phyloP scores from a whole-genome alignment of 2,113 vertebrate species.

The Psephotus haematonotus region DNA sequence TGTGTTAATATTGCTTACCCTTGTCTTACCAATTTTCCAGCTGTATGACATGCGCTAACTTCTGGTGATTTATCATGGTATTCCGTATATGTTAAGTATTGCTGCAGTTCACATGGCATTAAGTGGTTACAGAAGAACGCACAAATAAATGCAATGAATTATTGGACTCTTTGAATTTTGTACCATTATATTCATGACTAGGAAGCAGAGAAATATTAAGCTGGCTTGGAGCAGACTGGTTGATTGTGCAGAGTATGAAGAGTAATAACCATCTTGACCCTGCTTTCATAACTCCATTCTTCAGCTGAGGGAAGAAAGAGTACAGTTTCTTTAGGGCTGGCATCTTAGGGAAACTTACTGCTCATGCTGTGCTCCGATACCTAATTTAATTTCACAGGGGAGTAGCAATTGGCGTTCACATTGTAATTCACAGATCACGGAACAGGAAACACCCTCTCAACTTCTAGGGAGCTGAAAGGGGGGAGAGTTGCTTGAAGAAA shows the following conservation, averaged over 20 bases:
- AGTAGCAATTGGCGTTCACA: not conserved
- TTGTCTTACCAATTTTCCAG: slow-evolving; percentile 30
- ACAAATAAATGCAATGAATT: slow-evolving; percentile 9
- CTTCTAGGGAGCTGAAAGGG: slow-evolving; percentile 1
- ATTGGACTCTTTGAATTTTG: not conserved
- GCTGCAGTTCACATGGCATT: slow-evolving; percentile 25
- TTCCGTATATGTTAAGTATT: not conserved
- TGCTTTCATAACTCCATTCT: slow-evolving; percentile 34
- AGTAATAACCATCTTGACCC: slow-evolving; percentile 34
- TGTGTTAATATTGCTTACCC: slow-evolving; percentile 7
- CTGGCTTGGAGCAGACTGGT: not conserved
- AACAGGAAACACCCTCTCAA: slow-evolving; percentile 44
- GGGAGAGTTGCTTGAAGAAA: slow-evolving; percentile 17
- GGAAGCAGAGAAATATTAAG: slow-evolving; percentile 1
- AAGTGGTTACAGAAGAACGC: slow-evolving; percentile 30
- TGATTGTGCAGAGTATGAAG: not conserved
- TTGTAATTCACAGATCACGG: slow-evolving; percentile 39
- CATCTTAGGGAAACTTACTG: not conserved
- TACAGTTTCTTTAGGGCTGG: slow-evolving; percentile 24
- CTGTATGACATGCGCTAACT: slow-evolving; percentile 1
- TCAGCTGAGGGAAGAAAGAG: not conserved
- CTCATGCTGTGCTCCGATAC: not conserved
- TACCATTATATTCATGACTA: not conserved
- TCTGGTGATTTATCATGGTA: slow-evolving; percentile 44
- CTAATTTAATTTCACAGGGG: slow-evolving; percentile 50